Conservation (phyloP, 2,113 vertebrate species). For the Labeo rohita region DNA sequence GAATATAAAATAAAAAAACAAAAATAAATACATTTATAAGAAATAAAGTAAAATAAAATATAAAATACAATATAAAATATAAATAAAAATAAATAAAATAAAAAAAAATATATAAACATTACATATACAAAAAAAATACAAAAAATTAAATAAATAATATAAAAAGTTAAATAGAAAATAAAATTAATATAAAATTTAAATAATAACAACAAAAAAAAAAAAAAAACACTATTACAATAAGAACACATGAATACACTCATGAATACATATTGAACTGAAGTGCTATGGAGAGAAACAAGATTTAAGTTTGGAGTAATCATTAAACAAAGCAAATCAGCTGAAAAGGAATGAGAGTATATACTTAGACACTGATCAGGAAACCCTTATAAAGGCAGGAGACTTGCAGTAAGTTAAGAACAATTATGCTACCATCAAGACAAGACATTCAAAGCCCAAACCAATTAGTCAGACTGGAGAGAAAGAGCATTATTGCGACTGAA, state of each 20-base stretch:
- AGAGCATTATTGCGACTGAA: not conserved
- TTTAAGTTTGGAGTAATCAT: not conserved
- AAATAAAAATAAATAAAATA: no score
- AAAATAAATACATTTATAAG: no score
- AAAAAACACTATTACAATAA: no score
- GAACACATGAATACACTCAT: not conserved
- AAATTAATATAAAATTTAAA: no score
- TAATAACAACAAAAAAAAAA: no score
- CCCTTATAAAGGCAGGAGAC: conserved; percentile 5
- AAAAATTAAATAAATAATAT: no score
- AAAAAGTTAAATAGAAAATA: no score
- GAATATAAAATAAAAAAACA: no score
- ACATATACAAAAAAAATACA: no score
- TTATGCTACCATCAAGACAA: not conserved
- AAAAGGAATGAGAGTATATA: not conserved
- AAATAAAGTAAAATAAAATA: no score
- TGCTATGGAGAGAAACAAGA: not conserved
- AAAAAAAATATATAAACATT: no score
- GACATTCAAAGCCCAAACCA: conserved; percentile 4
- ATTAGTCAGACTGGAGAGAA: not conserved
- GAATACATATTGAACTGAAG: not conserved
- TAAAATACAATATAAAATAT: no score
- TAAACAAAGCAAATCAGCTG: not conserved
- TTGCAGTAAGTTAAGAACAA: not conserved
- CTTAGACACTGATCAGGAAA: not conserved